Base-by-base conservation (phyloP, 2,888 invertebrate genomes). In the Conistra vaccinii region DNA sequence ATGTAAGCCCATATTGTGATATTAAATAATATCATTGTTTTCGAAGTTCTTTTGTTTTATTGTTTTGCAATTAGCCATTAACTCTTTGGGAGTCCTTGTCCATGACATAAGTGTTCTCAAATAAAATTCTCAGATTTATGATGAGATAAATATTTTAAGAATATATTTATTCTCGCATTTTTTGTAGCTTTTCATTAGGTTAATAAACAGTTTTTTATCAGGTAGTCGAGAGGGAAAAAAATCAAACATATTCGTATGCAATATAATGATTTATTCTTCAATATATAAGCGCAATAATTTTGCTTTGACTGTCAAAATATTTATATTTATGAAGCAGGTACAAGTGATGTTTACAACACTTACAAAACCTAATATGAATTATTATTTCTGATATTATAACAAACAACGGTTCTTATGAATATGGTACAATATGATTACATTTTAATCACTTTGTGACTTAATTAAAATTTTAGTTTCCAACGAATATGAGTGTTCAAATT, bases 221-320 rank as follows among this genome's bases (percentile, higher is more conserved):
- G 51, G 35, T 32, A 35, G 17, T 32, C 3, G 35, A 51, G 6
- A 20, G 2, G 12, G 26, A 51, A 53, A 51, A 48, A 88, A 92
- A 90, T 89, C 73, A 93, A 92, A 92, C 87, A 90, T 87, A 90
- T 77, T 78, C 72, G 73, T 92, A 93, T 94, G 92, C 93, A 95
- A 95, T 95, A 95, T 94, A 94, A 93, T 95, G 94, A 94, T 96
- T 96, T 96, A 96, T 95, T 96, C 91, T 94, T 94, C 92, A 94
- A 95, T 95, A 94, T 91, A 93, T 95, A 96, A 96, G 96, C 96
- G 94, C 96, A 95, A 94, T 96, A 94, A 96, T 95, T 96, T 96
- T 96, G 96, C 96, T 96, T 96, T 96, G 96, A 95, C 93, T 94
- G 94, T 93, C 93, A 94, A 95, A 95, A 95, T 95, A 96, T 95